phyloP scores from a whole-genome alignment of 1,140 invertebrate species.

The Drosophila bocki region DNA sequence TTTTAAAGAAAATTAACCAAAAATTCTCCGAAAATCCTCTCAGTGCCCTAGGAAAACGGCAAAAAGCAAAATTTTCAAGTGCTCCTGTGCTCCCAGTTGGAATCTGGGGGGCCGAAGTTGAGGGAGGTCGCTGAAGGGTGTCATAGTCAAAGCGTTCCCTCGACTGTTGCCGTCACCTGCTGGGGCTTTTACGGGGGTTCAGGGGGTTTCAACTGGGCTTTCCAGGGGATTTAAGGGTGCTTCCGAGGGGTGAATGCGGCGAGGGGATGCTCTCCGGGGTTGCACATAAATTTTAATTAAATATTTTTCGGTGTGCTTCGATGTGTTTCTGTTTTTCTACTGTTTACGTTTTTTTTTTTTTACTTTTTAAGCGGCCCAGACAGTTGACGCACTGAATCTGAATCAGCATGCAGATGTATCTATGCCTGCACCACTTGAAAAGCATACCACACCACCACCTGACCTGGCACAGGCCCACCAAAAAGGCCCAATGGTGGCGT shows the following conservation, averaged over 20 bases:
- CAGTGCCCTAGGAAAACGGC: slow-evolving; percentile 26
- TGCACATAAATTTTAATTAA: slow-evolving; percentile 83
- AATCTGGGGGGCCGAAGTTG: slow-evolving; percentile 10
- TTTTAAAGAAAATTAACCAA: no score
- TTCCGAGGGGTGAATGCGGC: slow-evolving; percentile 16
- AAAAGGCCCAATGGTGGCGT: neutral
- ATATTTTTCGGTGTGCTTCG: slow-evolving; percentile 67
- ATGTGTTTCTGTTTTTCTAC: slow-evolving; percentile 18
- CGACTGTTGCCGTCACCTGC: slow-evolving; percentile 31
- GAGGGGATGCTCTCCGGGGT: slow-evolving; percentile 42
- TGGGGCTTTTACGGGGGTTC: neutral
- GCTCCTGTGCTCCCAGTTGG: slow-evolving; percentile 15
- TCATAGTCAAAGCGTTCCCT: slow-evolving; percentile 44
- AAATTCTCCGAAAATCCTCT: neutral
- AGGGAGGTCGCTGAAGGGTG: slow-evolving; percentile 55
- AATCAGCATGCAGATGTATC: slow-evolving; percentile 31
- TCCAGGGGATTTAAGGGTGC: slow-evolving; percentile 39
- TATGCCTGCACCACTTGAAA: slow-evolving; percentile 50
- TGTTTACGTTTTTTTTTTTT: slow-evolving; percentile 8
- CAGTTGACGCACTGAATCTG: slow-evolving; percentile 39
- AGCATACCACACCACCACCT: slow-evolving; percentile 23
- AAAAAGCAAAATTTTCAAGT: slow-evolving; percentile 53
- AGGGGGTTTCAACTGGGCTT: neutral
- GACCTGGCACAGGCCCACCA: slow-evolving; percentile 26
- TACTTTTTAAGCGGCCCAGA: slow-evolving; percentile 32